A percentile compares a stretch with the other conserved stretches of the same genome.
These are phyloP conservation scores for Plagiodera versicolora DNA, from an alignment of 2,888 invertebrate species.

Conservation along the genomic window DNA sequence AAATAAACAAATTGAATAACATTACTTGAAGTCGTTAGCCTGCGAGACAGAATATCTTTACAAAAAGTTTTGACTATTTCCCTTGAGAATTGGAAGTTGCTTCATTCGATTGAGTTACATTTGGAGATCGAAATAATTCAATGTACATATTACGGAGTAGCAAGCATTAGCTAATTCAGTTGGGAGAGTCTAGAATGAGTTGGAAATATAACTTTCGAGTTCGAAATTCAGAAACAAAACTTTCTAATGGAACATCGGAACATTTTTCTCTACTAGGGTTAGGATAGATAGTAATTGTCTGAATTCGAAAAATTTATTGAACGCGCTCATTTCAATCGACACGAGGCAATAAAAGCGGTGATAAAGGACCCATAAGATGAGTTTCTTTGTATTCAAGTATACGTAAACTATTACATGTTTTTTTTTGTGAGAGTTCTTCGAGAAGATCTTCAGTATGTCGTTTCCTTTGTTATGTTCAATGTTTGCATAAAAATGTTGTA, in stretches of 20 bases:
- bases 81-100: conserved; percentile 22
- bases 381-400: too few species aligned
- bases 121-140: conserved; percentile 13
- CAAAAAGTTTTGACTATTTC: conserved; percentile 16
- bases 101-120: conserved; percentile 24
- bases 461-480: too few species aligned
- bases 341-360: too few species aligned
- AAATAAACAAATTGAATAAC: conserved; percentile 26
- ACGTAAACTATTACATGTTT: too few species aligned
- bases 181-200: conserved; percentile 4
- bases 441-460: too few species aligned
- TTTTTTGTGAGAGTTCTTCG: too few species aligned
- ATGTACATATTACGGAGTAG: neutral
- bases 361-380: too few species aligned
- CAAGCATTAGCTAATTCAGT: neutral
- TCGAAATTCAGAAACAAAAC: conserved; percentile 6
- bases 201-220: conserved; percentile 11
- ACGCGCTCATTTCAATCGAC: neutral
- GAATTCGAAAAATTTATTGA: neutral
- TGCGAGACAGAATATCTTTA: conserved; percentile 21
- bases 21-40: too few species aligned
- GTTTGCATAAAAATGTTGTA: too few species aligned
- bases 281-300: too few species aligned
- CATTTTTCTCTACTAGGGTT: neutral
- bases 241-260: neutral